These are phyloP conservation scores for Troglohyphantes excavatus DNA, from an alignment of 2,888 invertebrate species.

Conservation along the genomic window DNA sequence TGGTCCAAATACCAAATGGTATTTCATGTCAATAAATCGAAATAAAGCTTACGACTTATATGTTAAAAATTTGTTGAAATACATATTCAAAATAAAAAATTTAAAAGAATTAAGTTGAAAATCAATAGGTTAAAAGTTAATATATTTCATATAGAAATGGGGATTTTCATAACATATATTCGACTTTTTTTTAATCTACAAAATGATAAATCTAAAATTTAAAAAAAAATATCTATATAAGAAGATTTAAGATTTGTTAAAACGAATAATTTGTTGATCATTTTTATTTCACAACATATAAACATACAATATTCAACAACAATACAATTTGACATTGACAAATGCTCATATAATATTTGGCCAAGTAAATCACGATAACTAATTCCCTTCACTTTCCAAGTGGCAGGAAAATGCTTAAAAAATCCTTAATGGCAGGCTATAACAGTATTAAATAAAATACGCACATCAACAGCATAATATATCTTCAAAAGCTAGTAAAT, in stretches of 20 bases:
- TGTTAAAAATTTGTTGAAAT: too few species aligned
- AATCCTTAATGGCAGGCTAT: slow-evolving; percentile 62
- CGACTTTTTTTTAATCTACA: too few species aligned
- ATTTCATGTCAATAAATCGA: too few species aligned
- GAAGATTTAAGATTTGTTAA: not conserved
- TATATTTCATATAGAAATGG: too few species aligned
- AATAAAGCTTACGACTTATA: too few species aligned
- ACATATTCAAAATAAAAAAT: too few species aligned
- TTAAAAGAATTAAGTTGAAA: too few species aligned
- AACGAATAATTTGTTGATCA: slow-evolving; percentile 4
- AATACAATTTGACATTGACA: slow-evolving; percentile 53
- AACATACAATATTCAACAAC: slow-evolving; percentile 70
- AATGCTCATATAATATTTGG: slow-evolving; percentile 66
- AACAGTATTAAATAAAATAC: slow-evolving; percentile 53
- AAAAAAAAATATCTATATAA: not conserved
- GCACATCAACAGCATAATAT: slow-evolving; percentile 56
- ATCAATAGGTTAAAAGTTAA: too few species aligned
- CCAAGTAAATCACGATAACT: slow-evolving; percentile 68
- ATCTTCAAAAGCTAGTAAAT: slow-evolving; percentile 58
- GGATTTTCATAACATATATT: too few species aligned
- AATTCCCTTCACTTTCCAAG: slow-evolving; percentile 22
- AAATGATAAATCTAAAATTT: too few species aligned
- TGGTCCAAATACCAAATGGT: too few species aligned
- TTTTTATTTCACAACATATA: slow-evolving; percentile 71
- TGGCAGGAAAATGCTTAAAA: slow-evolving; percentile 57